Base-by-base conservation (phyloP, 2,113 vertebrate species). In the Melanerpes aurifrons region DNA sequence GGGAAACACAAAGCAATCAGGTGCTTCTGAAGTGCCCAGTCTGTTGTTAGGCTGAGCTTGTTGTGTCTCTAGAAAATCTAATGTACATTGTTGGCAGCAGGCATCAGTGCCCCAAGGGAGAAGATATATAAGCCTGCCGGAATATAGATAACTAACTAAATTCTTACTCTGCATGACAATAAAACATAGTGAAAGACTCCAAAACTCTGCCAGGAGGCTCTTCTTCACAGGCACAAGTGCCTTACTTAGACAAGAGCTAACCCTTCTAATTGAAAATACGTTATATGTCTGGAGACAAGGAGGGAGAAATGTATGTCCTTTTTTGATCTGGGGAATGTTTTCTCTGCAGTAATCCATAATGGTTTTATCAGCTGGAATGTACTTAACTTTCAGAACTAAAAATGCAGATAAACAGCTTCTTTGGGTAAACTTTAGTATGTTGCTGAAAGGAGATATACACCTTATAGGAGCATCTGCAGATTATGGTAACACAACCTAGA, bases 61-160 rank as follows among this genome's bases (percentile, higher is more conserved):
- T 40, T 17, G 17, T 45, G 32, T 82, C 56, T 89, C 54, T 62
- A 67, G 89, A 88, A 95, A 92, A 90, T 62, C 48, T 78, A 45
- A 47, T 66, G 63, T 88, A 58, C 29, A 9, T 72, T 82, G 45
- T 32, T 84, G 91, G 83, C 92, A 87, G 70, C 67, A 84, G 54
- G 54, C 50, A 56, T 18, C 45, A 35, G 1, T 53, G 78, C 50
- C 92, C 57, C 2, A 0, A 84, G 92, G 88, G 86, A 88, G 67
- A 79, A 70, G 86, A 95, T 82, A 90, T 62, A 88, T 80, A 89
- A 89, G 77, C 89, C 94, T 95, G 78, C 63, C 87, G 94, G 94
- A 93, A 95, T 67, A 89, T 56, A 94, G 90, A 86, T 94, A 90
- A 89, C 63, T 59, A 95, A 92, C 81, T 78, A 25, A 90, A 53